Evolutionary conservation across 1,140 invertebrate species (phyloP), one percentile per base, ranked within the genome.

Genomic region (Steinernema feltiae): DNA sequence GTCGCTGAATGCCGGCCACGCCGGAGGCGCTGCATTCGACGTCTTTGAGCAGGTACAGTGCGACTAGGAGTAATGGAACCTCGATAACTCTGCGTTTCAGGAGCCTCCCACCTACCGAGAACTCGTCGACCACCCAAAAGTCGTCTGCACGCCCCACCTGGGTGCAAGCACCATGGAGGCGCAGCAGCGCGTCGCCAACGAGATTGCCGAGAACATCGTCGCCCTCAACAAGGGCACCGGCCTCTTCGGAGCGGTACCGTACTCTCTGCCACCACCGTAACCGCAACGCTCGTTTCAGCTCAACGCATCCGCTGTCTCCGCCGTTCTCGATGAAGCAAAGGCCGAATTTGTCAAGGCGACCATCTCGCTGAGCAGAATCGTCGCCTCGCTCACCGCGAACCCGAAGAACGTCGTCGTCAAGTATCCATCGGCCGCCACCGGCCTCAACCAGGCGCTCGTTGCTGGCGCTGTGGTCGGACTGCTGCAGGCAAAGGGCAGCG

Each of bases 121-220:
- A n/a, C 80, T 90, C 46, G 82, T 89, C 3, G 82, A 90, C 79
- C 90, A 89, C 87, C 92, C 93, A 0, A 91, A 92, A 84, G 93
- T 97, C 15, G 90, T 98, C 41, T 92, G 92, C 30, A 98, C 96
- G 15, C 96, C 96, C 32, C 96, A 98, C 90, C 89, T 98, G 69
- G 94, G 94, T 69, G 95, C 95, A 0, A 95, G 92, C 75, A 98
- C 95, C 0, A 89, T 90, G n/a, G 95, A 98, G 88, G 95, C 95
- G 1, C 95, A 97, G 88, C 88, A 91, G 31, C 89, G 93, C 32
- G 95, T 98, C 0, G 95, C 95, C 1, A 91, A 92, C 32, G 96
- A 99, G 88, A 93, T 98, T 53, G 94, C 94, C 0, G 92, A 96
- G 82, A 94, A 98, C 87, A 92, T 99, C 82, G 90, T 88, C 1